Evolutionary conservation across 2,113 vertebrate genomes (phyloP), one percentile per base, ranked within the genome.

Genomic region (Upupa epops): DNA sequence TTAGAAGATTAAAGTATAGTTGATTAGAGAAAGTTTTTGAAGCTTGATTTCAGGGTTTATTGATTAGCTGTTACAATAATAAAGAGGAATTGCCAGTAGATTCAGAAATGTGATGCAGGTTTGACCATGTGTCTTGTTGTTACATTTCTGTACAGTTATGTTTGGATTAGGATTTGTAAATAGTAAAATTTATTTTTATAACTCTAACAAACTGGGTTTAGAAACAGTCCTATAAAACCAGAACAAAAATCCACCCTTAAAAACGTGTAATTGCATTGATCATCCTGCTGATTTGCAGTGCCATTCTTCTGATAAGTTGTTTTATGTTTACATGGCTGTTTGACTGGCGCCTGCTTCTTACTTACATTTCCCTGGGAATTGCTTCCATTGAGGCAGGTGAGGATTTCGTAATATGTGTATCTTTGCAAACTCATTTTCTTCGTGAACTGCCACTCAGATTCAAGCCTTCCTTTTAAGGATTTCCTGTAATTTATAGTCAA

Each of bases 381-480:
- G 48, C 52, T 77, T 77, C 83, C 37, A 68, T 55, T 86, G 86
- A 86, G 40, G 48, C n/a, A 66, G 68, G 65, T 73, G 49, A 70
- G n/a, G 29, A 37, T 88, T 86, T 88, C 32, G 11, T 72, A 36
- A 12, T 63, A 66, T 54, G 21, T 29, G 2, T 72, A 22, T 56
- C 58, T 68, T 68, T 71, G 20, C 72, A 48, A 32, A 36, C 16
- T 85, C 18, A 49, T 65, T 89, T 85, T 91, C 70, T 79, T 32
- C 32, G 74, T 61, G n/a, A 91, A 84, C 61, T 82, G 58, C 78
- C n/a, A 28, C 87, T 92, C 52, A 15, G 46, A 60, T 65, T 60
- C n/a, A 59, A 21, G 20, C 37, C 32, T 83, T 81, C 45, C n/a
- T 17, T 77, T 29, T 78, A 71, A 68, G 11, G 5, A 45, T 82